These are phyloP conservation scores for Drosophila paranaensis DNA, from an alignment of 2,888 invertebrate species.

Conservation along the genomic window DNA sequence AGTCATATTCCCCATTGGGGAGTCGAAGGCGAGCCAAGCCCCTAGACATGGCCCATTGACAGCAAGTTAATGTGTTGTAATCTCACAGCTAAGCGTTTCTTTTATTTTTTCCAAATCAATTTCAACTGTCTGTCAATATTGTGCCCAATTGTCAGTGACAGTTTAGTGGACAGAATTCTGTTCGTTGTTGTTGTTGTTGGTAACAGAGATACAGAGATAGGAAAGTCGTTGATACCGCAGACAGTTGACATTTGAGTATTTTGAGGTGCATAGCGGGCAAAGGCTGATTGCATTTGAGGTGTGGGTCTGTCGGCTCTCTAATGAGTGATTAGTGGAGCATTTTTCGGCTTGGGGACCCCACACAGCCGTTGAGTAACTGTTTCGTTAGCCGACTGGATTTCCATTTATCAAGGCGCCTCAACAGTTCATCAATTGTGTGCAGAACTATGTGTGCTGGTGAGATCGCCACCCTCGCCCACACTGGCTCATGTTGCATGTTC, in stretches of 20 bases:
- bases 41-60: conserved; percentile 34
- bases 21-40: conserved; percentile 29
- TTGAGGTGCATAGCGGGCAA: conserved; percentile 33
- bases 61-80: conserved; percentile 70
- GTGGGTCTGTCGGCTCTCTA: conserved; percentile 44
- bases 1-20: conserved; percentile 38
- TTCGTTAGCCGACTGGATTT: conserved; percentile 13
- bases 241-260: conserved; percentile 58
- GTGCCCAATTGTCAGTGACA: conserved; percentile 68
- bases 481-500: conserved; percentile 36
- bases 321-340: conserved; percentile 50
- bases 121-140: conserved; percentile 70
- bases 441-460: conserved; percentile 33
- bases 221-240: conserved; percentile 45
- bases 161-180: conserved; percentile 62
- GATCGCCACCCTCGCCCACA: conserved; percentile 63
- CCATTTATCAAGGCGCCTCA: conserved; percentile 56
- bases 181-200: conserved; percentile 8
- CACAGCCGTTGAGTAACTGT: conserved; percentile 24
- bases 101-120: conserved; percentile 59
- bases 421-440: conserved; percentile 68
- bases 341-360: conserved; percentile 21
- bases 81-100: conserved; percentile 63
- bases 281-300: conserved; percentile 45
- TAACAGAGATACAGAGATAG: conserved; percentile 21